These are phyloP conservation scores for Mustela erminea DNA, from an alignment of 2,797 vertebrate genomes.

Conservation along the genomic window DNA sequence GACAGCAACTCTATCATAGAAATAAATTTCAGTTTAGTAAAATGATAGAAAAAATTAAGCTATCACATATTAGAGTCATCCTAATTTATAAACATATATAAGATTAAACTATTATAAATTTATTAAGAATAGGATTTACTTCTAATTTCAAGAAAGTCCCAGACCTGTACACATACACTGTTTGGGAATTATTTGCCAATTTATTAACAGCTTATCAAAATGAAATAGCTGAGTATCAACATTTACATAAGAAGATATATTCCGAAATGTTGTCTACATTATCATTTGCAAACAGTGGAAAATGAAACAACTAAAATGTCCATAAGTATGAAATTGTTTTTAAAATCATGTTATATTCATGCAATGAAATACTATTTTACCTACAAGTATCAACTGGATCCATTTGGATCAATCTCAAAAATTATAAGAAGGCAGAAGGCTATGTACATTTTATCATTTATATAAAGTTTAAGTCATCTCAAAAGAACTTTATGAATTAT, in stretches of 20 bases:
- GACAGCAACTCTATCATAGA: neutral
- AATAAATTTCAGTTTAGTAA: conserved; percentile 53
- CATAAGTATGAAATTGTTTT: neutral
- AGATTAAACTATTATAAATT: conserved; percentile 16
- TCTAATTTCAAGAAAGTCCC: neutral
- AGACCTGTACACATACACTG: neutral
- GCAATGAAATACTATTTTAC: neutral
- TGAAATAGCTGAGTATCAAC: neutral
- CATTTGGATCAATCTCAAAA: conserved; percentile 22
- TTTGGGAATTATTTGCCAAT: neutral
- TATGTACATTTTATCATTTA: neutral
- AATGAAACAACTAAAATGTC: conserved; percentile 32
- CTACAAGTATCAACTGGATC: neutral
- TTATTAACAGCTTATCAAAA: conserved; percentile 23
- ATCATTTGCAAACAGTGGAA: conserved; percentile 55
- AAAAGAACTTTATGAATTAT: conserved; percentile 29
- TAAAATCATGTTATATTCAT: neutral
- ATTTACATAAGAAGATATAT: neutral
- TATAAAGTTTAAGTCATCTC: neutral
- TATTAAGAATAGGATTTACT: conserved; percentile 23
- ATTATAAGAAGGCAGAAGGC: neutral
- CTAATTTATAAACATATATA: neutral
- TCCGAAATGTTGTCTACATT: neutral
- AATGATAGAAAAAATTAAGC: conserved; percentile 14
- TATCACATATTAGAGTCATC: neutral